Conservation (phyloP, 2,113 vertebrate genomes). For the Proterorhinus semilunaris region DNA sequence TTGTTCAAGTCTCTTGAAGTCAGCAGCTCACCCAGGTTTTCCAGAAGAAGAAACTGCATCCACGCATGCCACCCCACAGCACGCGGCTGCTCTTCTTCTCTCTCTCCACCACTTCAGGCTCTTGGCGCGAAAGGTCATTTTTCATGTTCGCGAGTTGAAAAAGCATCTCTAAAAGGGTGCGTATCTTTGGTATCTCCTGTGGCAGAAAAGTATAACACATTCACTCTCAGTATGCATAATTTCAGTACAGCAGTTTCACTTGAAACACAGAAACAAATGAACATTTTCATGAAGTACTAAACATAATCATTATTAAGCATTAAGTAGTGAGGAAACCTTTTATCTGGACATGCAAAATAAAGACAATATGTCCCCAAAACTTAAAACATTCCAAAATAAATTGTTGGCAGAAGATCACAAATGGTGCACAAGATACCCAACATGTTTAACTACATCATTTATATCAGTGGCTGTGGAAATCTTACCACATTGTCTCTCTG, state of each 20-base stretch:
- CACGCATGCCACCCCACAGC: neutral
- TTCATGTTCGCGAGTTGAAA: slow-evolving; percentile 27
- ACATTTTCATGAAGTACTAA: neutral
- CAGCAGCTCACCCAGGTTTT: slow-evolving; percentile 64
- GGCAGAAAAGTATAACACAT: neutral
- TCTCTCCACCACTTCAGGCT: neutral
- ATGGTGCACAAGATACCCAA: too few species aligned
- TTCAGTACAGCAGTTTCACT: too few species aligned
- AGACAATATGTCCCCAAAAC: neutral
- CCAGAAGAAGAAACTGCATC: slow-evolving; percentile 65
- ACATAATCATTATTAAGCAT: neutral
- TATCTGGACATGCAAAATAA: slow-evolving; percentile 3
- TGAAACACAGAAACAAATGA: too few species aligned
- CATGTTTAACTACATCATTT: too few species aligned
- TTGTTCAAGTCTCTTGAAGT: slow-evolving; percentile 2
- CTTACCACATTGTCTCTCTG: slow-evolving; percentile 41
- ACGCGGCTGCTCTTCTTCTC: slow-evolving; percentile 39
- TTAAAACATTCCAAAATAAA: neutral
- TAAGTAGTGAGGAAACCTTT: neutral
- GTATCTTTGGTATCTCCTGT: slow-evolving; percentile 29
- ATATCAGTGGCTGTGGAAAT: neutral
- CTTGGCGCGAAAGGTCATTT: slow-evolving; percentile 3
- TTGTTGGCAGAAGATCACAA: too few species aligned
- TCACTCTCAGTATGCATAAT: too few species aligned
- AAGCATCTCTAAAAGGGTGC: slow-evolving; percentile 15